phyloP scores from a whole-genome alignment of 2,113 vertebrate genomes.

The Crocuta crocuta region DNA sequence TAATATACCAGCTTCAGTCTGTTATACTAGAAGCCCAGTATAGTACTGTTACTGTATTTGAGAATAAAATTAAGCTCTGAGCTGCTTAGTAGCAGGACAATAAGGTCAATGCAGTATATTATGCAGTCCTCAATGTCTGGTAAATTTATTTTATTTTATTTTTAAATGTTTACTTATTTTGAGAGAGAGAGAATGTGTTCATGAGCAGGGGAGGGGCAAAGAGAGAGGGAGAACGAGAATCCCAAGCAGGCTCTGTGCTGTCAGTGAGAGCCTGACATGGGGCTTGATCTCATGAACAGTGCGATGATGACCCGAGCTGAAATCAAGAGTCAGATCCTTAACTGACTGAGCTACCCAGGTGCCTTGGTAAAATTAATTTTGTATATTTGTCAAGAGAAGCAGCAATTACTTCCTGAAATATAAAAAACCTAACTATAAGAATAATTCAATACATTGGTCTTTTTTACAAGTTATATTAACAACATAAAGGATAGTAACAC shows the following conservation, averaged over 20 bases:
- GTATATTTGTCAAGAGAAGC: background rate
- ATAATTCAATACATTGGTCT: background rate
- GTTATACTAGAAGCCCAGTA: background rate
- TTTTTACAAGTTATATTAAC: background rate
- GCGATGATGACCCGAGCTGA: too few relatives aligned
- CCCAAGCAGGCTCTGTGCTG: too few relatives aligned
- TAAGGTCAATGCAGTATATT: background rate
- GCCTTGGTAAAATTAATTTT: background rate
- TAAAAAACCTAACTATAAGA: background rate
- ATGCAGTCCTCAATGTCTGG: background rate
- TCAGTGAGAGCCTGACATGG: too few relatives aligned
- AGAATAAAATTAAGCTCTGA: background rate
- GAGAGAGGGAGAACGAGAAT: too few relatives aligned
- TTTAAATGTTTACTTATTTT: too few relatives aligned
- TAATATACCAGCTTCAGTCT: background rate
- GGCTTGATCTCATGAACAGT: too few relatives aligned
- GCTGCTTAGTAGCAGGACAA: background rate
- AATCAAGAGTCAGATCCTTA: too few relatives aligned
- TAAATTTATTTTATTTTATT: background rate
- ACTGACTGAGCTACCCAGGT: too few relatives aligned
- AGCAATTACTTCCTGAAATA: background rate
- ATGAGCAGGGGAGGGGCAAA: too few relatives aligned
- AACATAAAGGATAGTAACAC: background rate
- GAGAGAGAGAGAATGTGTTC: too few relatives aligned
- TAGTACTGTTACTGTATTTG: background rate